Percentiles rank a stretch among this genome's conserved stretches.
Evolutionary conservation across 2,888 invertebrate species (phyloP).

Genomic region (Limnephilus marmoratus): DNA sequence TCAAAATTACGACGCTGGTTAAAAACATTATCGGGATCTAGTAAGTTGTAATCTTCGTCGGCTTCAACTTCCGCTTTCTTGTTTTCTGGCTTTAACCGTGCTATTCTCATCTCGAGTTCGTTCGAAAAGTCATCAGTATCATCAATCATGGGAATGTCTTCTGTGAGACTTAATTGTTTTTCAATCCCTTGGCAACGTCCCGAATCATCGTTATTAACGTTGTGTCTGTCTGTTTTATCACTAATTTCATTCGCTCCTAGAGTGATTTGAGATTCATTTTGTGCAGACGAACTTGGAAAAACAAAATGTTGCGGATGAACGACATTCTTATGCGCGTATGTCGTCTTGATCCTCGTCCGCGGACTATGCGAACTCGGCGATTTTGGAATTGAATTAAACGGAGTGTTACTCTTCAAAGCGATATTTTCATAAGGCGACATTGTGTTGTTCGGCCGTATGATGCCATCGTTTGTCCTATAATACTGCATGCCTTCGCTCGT

Average conservation of each 20-base stretch:
- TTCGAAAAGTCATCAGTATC: constrained; percentile 74
- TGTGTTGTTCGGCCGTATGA: not conserved
- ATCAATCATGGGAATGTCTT: constrained; percentile 77
- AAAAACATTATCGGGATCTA: constrained; percentile 60
- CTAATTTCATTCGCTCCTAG: constrained; percentile 44
- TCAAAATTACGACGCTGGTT: constrained; percentile 71
- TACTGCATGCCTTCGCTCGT: constrained; percentile 68
- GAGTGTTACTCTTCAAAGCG: constrained; percentile 69
- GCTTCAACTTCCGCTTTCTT: constrained; percentile 47
- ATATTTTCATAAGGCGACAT: constrained; percentile 81
- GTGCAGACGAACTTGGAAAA: constrained; percentile 74
- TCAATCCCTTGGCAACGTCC: constrained; percentile 72
- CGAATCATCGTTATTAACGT: not conserved
- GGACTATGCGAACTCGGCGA: constrained; percentile 77
- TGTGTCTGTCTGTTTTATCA: constrained; percentile 38
- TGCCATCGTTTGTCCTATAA: constrained; percentile 66
- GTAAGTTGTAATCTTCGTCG: constrained; percentile 35
- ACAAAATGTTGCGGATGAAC: constrained; percentile 76
- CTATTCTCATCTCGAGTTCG: constrained; percentile 74
- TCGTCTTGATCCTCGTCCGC: constrained; percentile 80
- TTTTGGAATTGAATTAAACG: constrained; percentile 72
- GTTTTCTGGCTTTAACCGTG: constrained; percentile 69
- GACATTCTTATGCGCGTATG: constrained; percentile 76
- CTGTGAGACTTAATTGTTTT: constrained; percentile 75
- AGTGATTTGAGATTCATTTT: constrained; percentile 61